Evolutionary conservation across 2,797 vertebrate genomes (phyloP), one percentile per base, ranked within the genome.

Genomic region (Sebastes steindachneri): DNA sequence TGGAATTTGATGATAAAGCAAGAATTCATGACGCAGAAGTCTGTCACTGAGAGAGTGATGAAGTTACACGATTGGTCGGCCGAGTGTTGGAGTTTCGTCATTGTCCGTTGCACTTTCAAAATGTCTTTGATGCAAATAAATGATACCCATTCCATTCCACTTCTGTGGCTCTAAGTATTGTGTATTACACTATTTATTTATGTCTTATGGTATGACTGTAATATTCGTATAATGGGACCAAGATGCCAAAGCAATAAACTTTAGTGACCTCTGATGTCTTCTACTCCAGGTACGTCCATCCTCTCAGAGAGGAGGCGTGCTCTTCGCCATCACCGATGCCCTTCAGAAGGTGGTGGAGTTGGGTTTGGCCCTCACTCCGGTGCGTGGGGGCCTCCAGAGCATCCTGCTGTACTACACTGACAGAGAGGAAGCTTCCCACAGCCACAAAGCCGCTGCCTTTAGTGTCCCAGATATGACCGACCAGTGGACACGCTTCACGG

Each of bases 251-350:
- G 15, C 9, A 23, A 3, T 19, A 9, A 19, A 0, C 14, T 58
- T 41, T 0, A 17, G 4, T 68, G 4, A 60, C 1, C 4, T 8
- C 15, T 2, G 0, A 25, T 33, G 0, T 14, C 15, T 26, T 65
- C n/a, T 54, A 1, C 53, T 75, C n/a, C 53, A 95, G 93, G 82
- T 95, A 23, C 90, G 92, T 31, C 97, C 97, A 2, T 86, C 76
- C 71, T 95, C 90, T 3, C 84, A 89, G 29, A 92, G 2, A 19
- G 98, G 97, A 1, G 97, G 98, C 0, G 93, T 96, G 70, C 93
- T 98, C 10, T 99, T 99, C 26, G 97, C 97, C n/a, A 87, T 99
- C 86, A 98, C 97, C 0, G 97, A 98, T 58, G 92, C 96, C 84
- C 95, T 88, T 70, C 97, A 98, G 94, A 97, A 96, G 79, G 95